phyloP scores from a whole-genome alignment of 2,797 vertebrate genomes.

The Gadopsis bispinosus region DNA sequence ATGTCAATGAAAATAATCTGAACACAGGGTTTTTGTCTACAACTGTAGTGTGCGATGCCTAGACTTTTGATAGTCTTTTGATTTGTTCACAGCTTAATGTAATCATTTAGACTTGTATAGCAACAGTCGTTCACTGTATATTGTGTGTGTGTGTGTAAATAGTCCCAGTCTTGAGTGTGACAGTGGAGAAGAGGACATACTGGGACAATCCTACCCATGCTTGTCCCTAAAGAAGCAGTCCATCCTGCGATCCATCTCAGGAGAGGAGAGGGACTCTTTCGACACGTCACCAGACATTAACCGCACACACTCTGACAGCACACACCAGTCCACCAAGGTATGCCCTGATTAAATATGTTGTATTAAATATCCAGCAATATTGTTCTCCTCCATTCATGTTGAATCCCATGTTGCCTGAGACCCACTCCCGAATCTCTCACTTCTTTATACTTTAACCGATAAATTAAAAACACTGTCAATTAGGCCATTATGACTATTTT shows the following conservation, averaged over 20 bases:
- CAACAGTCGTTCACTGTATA: neutral
- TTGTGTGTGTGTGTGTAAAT: slow-evolving; percentile 42
- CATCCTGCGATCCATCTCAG: slow-evolving; percentile 68
- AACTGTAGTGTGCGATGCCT: neutral
- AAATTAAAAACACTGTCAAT: neutral
- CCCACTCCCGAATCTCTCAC: neutral
- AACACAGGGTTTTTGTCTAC: neutral
- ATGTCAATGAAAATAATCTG: neutral
- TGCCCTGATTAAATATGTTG: neutral
- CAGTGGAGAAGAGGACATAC: slow-evolving; percentile 83
- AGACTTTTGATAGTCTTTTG: neutral
- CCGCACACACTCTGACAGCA: slow-evolving; percentile 75
- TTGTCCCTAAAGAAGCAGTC: slow-evolving; percentile 66
- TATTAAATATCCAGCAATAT: neutral
- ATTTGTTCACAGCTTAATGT: neutral
- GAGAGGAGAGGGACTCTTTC: slow-evolving; percentile 85
- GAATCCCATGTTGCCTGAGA: neutral
- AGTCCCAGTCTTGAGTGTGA: slow-evolving; percentile 92
- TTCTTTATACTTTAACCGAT: neutral
- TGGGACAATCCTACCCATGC: slow-evolving; percentile 67
- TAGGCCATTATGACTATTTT: neutral
- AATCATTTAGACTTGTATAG: neutral
- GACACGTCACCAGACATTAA: slow-evolving; percentile 81
- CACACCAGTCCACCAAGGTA: slow-evolving; percentile 85
- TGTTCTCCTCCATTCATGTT: neutral